Percentiles rank a stretch among this genome's conserved stretches.
Evolutionary conservation across 1,140 invertebrate species (phyloP).

Genomic region (Drosophila tani): DNA sequence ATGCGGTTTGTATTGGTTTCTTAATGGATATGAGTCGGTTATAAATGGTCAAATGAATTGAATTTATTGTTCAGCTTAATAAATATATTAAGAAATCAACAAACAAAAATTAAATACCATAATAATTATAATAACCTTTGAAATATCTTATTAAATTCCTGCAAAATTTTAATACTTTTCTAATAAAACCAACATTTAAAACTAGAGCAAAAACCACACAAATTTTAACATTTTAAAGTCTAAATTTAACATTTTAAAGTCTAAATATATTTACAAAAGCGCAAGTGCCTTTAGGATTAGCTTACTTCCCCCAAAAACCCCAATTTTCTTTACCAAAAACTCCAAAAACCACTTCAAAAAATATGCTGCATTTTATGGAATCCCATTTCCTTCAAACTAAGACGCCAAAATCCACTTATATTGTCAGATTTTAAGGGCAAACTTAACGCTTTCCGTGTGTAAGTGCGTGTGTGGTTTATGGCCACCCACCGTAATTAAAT

Average conservation of each 20-base stretch:
- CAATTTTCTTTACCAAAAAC: not conserved
- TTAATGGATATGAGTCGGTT: not conserved
- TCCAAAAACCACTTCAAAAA: not conserved
- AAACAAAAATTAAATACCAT: no score
- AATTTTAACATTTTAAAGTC: not conserved
- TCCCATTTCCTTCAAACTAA: not conserved
- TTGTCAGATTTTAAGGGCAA: not conserved
- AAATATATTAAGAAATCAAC: not conserved
- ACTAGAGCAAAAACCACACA: not conserved
- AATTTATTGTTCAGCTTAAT: not conserved
- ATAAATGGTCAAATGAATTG: not conserved
- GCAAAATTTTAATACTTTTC: no score
- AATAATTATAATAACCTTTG: no score
- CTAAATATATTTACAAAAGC: not conserved
- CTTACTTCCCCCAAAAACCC: no score
- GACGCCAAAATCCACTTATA: conserved; percentile 6
- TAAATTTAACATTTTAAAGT: not conserved
- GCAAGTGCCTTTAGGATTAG: fast-evolving
- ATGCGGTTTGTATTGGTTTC: not conserved
- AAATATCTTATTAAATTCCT: no score
- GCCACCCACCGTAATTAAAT: conserved; percentile 34
- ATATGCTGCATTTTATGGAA: not conserved
- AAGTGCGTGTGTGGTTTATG: conserved; percentile 4
- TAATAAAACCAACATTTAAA: no score
- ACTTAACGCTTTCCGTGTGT: not conserved